These are phyloP conservation scores for Pseudochromis fuscus DNA, from an alignment of 2,797 vertebrate genomes.

Conservation along the genomic window DNA sequence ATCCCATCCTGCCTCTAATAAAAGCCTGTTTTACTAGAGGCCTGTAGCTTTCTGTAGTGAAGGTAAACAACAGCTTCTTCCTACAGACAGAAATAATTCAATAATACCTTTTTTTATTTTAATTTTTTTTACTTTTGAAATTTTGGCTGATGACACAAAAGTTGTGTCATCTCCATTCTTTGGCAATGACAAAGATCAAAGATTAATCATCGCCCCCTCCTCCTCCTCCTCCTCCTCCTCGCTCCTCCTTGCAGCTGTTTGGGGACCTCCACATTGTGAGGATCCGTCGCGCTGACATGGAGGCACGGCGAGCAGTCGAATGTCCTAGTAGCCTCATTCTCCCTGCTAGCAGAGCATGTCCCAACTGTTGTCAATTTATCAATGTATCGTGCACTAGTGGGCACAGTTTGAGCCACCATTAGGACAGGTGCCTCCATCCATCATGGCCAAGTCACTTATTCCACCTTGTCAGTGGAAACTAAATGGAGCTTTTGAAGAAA, in stretches of 20 bases:
- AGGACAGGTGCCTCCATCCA: slow-evolving; percentile 99
- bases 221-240: slow-evolving; percentile 58
- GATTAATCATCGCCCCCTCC: slow-evolving; percentile 51
- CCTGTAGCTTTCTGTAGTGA: too few relatives aligned
- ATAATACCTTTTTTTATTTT: background rate
- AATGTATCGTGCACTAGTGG: slow-evolving; percentile 99
- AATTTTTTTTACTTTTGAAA: background rate
- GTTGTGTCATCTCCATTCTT: slow-evolving; percentile 16
- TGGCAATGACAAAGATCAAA: slow-evolving; percentile 49
- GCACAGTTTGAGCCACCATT: slow-evolving; percentile 99
- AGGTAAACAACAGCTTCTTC: too few relatives aligned
- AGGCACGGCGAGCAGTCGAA: slow-evolving; percentile 72
- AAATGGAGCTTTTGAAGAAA: slow-evolving; percentile 99
- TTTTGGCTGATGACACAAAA: background rate
- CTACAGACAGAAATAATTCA: too few relatives aligned
- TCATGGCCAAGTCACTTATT: slow-evolving; percentile 98
- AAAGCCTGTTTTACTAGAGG: too few relatives aligned
- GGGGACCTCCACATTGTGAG: slow-evolving; percentile 84
- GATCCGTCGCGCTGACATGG: slow-evolving; percentile 80
- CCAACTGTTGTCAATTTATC: slow-evolving; percentile 99
- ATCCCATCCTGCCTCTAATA: too few relatives aligned
- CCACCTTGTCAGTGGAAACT: slow-evolving; percentile 97
- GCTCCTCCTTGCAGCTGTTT: slow-evolving; percentile 86
- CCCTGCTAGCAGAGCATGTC: slow-evolving; percentile 95
- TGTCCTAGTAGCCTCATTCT: slow-evolving; percentile 97